A percentile compares a stretch with the other conserved stretches of the same genome.
phyloP scores from a whole-genome alignment of 2,888 invertebrate genomes.

The Panopea generosa region DNA sequence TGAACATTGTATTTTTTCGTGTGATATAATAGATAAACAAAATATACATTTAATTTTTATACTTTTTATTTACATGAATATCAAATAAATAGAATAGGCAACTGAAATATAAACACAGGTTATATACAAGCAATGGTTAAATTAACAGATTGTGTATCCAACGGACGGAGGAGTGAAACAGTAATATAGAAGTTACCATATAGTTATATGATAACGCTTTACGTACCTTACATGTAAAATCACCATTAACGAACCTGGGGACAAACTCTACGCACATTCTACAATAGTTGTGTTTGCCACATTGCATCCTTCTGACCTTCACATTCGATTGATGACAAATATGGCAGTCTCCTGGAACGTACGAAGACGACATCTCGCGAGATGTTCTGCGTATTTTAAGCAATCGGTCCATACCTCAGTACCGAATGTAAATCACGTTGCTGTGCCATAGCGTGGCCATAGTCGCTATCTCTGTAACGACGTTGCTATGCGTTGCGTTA shows the following conservation, averaged over 20 bases:
- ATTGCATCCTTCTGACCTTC: slow-evolving; percentile 49
- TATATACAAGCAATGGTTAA: no score
- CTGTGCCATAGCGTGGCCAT: neutral
- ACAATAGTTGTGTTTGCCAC: slow-evolving; percentile 66
- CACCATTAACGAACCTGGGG: slow-evolving; percentile 58
- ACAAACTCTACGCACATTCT: slow-evolving; percentile 64
- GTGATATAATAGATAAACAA: no score
- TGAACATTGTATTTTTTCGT: no score
- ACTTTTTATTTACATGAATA: no score
- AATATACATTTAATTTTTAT: no score
- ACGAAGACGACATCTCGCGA: slow-evolving; percentile 26
- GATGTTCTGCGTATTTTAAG: slow-evolving; percentile 21
- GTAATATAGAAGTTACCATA: no score
- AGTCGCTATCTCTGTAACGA: neutral
- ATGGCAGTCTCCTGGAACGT: slow-evolving; percentile 58
- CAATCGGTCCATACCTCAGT: slow-evolving; percentile 11
- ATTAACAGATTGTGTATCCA: no score
- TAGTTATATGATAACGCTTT: no score
- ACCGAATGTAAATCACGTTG: neutral
- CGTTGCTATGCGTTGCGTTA: neutral
- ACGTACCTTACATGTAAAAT: slow-evolving; percentile 57
- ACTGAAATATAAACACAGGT: no score
- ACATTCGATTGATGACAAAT: slow-evolving; percentile 60
- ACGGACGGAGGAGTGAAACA: no score
- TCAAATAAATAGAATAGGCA: no score